These are phyloP conservation scores for Drosophila macrospina DNA, from an alignment of 2,888 invertebrate genomes.

Conservation along the genomic window DNA sequence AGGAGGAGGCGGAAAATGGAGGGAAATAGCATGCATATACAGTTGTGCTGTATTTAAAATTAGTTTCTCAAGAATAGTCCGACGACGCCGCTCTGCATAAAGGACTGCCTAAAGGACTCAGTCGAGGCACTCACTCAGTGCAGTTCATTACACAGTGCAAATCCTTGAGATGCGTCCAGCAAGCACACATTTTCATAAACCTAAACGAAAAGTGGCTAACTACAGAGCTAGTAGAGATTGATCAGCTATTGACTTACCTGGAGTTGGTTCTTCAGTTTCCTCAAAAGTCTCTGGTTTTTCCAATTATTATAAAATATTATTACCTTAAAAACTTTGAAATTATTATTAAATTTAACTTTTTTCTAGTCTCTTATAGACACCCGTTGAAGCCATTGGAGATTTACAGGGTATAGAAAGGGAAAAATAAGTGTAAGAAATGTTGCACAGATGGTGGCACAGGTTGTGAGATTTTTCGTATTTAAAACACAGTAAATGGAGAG, in stretches of 20 bases:
- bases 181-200: slow-evolving; percentile 70
- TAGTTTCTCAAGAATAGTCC: slow-evolving; percentile 65
- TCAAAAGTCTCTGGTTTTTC: too few relatives aligned
- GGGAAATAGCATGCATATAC: slow-evolving; percentile 34
- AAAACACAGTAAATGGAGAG: slow-evolving; percentile 41
- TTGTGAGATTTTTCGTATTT: slow-evolving; percentile 64
- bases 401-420: slow-evolving; percentile 33
- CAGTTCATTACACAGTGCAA: slow-evolving; percentile 75
- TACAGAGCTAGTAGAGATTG: not conserved
- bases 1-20: not conserved
- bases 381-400: not conserved
- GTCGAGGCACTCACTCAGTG: slow-evolving; percentile 17
- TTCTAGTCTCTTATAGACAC: too few relatives aligned
- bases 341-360: too few relatives aligned
- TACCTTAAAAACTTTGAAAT: too few relatives aligned
- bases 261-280: too few relatives aligned
- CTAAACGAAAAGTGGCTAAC: slow-evolving; percentile 60
- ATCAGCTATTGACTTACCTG: not conserved
- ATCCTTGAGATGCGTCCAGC: slow-evolving; percentile 59
- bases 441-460: slow-evolving; percentile 36
- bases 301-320: too few relatives aligned
- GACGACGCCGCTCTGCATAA: slow-evolving; percentile 8
- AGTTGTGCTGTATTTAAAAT: slow-evolving; percentile 64
- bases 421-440: slow-evolving; percentile 54
- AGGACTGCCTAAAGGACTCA: slow-evolving; percentile 20